Conservation (phyloP, 2,113 vertebrate genomes). For the Tachysurus vachellii region DNA sequence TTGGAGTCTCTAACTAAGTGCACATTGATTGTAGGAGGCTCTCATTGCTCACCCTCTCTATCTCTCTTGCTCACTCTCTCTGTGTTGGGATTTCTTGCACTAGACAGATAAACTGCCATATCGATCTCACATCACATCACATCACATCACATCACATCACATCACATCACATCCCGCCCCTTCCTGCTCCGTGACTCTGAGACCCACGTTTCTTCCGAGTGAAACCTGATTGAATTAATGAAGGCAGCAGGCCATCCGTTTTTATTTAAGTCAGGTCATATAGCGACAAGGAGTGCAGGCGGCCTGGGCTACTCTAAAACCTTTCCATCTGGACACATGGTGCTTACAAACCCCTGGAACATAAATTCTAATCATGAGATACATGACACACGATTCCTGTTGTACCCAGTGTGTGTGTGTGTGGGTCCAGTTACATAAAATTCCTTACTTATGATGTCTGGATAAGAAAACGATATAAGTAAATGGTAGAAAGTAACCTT, state of each 20-base stretch:
- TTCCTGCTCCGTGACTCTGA: constrained; percentile 6
- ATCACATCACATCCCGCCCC: not conserved
- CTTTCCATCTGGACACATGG: constrained; percentile 45
- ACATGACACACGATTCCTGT: not conserved
- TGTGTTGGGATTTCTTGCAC: constrained; percentile 13
- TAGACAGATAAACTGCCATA: constrained; percentile 40
- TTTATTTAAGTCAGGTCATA: constrained; percentile 47
- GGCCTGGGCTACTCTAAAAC: constrained; percentile 14
- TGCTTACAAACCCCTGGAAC: not conserved
- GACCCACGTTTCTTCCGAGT: constrained; percentile 22
- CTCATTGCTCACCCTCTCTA: constrained; percentile 7
- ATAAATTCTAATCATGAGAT: constrained; percentile 26
- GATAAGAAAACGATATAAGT: not conserved
- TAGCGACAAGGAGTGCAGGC: constrained; percentile 9
- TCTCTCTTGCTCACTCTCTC: not conserved
- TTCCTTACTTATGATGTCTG: not conserved
- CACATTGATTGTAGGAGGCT: constrained; percentile 38
- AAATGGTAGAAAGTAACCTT: not conserved
- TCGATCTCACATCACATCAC: constrained; percentile 22
- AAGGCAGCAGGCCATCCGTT: constrained; percentile 49
- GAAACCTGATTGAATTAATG: constrained; percentile 50
- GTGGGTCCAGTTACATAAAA: too few species aligned
- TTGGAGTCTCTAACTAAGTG: constrained; percentile 38
- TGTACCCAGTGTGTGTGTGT: not conserved
- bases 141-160: not conserved